Evolutionary conservation across 2,113 vertebrate genomes (phyloP), one percentile per base, ranked within the genome.

Genomic region (Chaenogobius annularis): DNA sequence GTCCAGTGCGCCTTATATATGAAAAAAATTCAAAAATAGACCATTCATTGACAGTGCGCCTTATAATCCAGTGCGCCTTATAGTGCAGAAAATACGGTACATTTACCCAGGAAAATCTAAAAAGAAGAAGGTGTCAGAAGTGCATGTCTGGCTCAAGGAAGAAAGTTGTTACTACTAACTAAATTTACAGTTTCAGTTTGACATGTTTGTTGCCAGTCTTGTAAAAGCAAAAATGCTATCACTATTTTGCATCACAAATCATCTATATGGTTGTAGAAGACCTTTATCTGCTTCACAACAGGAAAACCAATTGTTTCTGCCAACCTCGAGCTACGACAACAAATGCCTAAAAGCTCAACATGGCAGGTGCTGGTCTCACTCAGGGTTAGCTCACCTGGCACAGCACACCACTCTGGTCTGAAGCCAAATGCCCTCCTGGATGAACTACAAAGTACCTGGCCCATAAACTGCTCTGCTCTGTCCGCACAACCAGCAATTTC

Each of bases 291-390:
- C 43, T 70, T n/a, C 20, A 64, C 63, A n/a, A 64, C 19, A 71
- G 64, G 58, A 76, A 52, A 76, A 15, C 44, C 5, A 9, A 58
- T 23, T 68, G 46, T 37, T 68, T 70, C 55, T 17, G 17, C 64
- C 62, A 81, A 59, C 31, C 67, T 76, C 50, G 47, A 68, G 43
- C 22, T 66, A 31, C 56, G 48, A 68, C 61, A 73, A 62, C 46
- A 70, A 40, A 44, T 9, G 11, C 64, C 9, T 63, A 48, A 37
- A 72, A 40, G 56, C 71, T 74, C 48, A 69, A 58, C 17, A 66
- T 70, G 62, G 50, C 50, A 40, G 47, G 2, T 66, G 65, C 44
- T 72, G 63, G 11, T 14, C n/a, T 61, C 31, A 15, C 50, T 58
- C 26, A 65, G 48, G 58, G 43, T 64, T 68, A 59, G 48, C 19